Evolutionary conservation across 1,140 invertebrate species (phyloP).

Genomic region (Drosophila athabasca): DNA sequence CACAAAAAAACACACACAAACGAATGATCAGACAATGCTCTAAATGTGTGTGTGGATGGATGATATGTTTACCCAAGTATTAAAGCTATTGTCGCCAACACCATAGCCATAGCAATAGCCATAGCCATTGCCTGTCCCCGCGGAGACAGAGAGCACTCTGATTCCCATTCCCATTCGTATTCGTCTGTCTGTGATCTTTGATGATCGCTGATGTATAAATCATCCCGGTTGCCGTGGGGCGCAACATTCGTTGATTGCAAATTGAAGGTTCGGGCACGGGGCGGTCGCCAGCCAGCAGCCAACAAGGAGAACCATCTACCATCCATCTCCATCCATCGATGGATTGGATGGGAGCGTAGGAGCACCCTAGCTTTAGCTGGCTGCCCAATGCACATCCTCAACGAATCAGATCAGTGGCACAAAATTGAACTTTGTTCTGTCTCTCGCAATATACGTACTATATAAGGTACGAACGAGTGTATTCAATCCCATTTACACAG

Average conservation of each 20-base stretch:
- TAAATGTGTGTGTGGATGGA: no score
- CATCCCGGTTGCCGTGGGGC: constrained; percentile 38
- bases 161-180: neutral
- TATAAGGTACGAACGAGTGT: constrained; percentile 37
- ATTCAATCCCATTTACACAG: constrained; percentile 56
- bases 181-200: constrained; percentile 44
- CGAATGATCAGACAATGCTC: no score
- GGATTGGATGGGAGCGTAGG: neutral
- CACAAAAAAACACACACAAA: neutral
- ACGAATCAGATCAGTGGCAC: no score
- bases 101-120: no score
- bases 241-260: constrained; percentile 23
- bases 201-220: constrained; percentile 53
- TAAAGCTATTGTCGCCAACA: constrained; percentile 29
- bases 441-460: constrained; percentile 17
- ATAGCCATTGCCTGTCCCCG: constrained; percentile 15
- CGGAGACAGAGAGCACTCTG: neutral
- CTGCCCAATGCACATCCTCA: constrained; percentile 5
- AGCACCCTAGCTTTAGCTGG: neutral
- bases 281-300: neutral
- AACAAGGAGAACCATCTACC: neutral
- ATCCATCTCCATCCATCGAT: constrained; percentile 5
- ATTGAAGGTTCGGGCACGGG: constrained; percentile 21
- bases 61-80: neutral
- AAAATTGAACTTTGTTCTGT: constrained; percentile 35